Evolutionary conservation across 2,113 vertebrate species (phyloP).

Genomic region (Psilopsiagon aurifrons): DNA sequence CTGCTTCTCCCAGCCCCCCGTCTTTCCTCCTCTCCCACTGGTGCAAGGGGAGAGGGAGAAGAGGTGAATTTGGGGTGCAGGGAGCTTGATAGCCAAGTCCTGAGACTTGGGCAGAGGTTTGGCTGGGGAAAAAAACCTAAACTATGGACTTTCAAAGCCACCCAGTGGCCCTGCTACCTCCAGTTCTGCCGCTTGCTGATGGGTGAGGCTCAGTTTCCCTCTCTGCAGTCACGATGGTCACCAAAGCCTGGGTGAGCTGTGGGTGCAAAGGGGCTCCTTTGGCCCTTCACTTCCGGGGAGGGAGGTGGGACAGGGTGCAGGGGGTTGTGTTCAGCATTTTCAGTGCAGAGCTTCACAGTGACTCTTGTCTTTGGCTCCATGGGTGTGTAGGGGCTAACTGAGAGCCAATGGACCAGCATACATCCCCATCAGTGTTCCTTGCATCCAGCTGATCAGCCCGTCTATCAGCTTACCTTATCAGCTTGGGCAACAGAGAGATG

Average conservation of each 20-base stretch:
- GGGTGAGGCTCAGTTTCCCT: not conserved
- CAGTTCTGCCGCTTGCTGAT: not conserved
- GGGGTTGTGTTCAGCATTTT: not conserved
- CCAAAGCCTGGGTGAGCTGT: not conserved
- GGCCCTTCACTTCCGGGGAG: not conserved
- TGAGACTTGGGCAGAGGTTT: not conserved
- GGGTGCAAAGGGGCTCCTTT: not conserved
- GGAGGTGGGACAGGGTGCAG: accelerated
- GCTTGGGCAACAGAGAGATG: not conserved
- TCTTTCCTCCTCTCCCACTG: not conserved
- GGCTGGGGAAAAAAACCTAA: not conserved
- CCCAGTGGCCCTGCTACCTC: not conserved
- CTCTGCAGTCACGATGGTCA: not conserved
- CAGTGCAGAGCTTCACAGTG: not conserved
- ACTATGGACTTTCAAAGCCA: not conserved
- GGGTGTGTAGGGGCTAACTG: not conserved
- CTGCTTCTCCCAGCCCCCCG: not conserved
- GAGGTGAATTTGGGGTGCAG: not conserved
- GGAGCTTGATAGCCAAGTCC: not conserved
- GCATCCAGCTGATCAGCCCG: not conserved
- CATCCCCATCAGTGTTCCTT: not conserved
- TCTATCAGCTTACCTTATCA: not conserved
- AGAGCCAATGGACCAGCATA: not conserved
- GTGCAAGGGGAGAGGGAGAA: not conserved
- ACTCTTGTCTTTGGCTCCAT: not conserved